Evolutionary conservation across 2,888 invertebrate species (phyloP).

Genomic region (Tridacna crocea): DNA sequence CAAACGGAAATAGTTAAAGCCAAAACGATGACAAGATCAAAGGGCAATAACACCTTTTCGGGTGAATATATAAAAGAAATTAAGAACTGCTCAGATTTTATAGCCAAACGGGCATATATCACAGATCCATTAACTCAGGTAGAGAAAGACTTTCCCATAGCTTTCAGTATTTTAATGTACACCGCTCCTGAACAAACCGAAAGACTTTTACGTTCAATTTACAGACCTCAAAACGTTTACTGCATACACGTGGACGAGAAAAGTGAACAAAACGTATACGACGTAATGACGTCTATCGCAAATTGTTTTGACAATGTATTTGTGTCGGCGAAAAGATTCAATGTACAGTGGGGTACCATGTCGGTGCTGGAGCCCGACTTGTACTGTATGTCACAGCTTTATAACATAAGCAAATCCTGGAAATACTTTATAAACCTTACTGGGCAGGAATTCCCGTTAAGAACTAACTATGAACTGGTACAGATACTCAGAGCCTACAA

Average conservation of each 20-base stretch:
- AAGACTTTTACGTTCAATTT: slow-evolving; percentile 77
- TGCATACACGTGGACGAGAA: slow-evolving; percentile 81
- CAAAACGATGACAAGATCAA: slow-evolving; percentile 26
- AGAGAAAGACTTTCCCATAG: slow-evolving; percentile 75
- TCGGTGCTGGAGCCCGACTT: slow-evolving; percentile 78
- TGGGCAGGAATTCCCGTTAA: slow-evolving; percentile 80
- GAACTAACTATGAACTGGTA: slow-evolving; percentile 80
- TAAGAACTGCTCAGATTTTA: slow-evolving; percentile 60
- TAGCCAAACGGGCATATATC: slow-evolving; percentile 56
- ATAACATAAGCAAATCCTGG: slow-evolving; percentile 69
- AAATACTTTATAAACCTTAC: slow-evolving; percentile 82
- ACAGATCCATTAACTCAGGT: slow-evolving; percentile 63
- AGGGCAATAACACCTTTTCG: slow-evolving; percentile 17
- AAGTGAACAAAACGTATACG: slow-evolving; percentile 62
- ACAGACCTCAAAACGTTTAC: slow-evolving; percentile 81
- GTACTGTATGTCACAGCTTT: slow-evolving; percentile 77
- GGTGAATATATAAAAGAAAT: slow-evolving; percentile 34
- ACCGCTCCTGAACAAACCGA: slow-evolving; percentile 78
- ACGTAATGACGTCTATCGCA: slow-evolving; percentile 66
- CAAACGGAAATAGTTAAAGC: slow-evolving; percentile 62
- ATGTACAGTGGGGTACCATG: slow-evolving; percentile 77
- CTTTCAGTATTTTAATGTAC: slow-evolving; percentile 77
- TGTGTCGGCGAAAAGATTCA: slow-evolving; percentile 62
- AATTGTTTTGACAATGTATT: slow-evolving; percentile 80
- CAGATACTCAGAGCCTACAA: slow-evolving; percentile 77